Evolutionary conservation across 2,888 invertebrate genomes (phyloP), one percentile per base, ranked within the genome.

Genomic region (Plutella xylostella): DNA sequence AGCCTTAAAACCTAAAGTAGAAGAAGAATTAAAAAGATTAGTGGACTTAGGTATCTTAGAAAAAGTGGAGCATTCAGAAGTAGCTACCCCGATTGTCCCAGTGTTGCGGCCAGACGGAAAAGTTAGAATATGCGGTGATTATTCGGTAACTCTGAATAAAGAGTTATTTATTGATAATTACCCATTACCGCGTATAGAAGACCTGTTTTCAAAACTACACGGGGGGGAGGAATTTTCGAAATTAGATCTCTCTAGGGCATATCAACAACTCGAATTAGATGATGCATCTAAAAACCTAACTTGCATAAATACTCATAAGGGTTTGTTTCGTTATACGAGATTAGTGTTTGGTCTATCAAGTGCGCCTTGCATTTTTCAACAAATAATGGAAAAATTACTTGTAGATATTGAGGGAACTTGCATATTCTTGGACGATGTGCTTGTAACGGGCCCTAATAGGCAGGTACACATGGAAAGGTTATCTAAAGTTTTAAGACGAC

Each of bases 251-350:
- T 19, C 19, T 19, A 42, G 30, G 12, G 33, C 42, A 4, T 33
- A 19, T 19, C 9, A 33, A 14, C 20, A 42, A 20, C 17, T 42
- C n/a, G 20, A 19, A n/a, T 14, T 33, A 7, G 20, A 42, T n/a
- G 19, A 33, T 4, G 12, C 42, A 1, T 54, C 52, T 0, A 53
- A 54, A 31, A 42, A 46, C 2, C 42, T 55, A 0, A 54, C 54
- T 1, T 52, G 51, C 1, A 52, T 55, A 1, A 53, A 48, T 38
- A 54, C 54, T 2, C 42, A 34, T 4, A 49, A 46, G 9, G 55
- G 55, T 0, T 18, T 55, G 11, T 54, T 49, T 45, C 48, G 42
- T 37, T 56, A 52, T 42, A 51, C 51, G 1, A 47, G 54, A 11
- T 34, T 55, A 5, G 52, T 54, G 7, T 54, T 51, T 19, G 54